Conservation (phyloP, 2,888 invertebrate genomes). For the Masnerella sp. region DNA sequence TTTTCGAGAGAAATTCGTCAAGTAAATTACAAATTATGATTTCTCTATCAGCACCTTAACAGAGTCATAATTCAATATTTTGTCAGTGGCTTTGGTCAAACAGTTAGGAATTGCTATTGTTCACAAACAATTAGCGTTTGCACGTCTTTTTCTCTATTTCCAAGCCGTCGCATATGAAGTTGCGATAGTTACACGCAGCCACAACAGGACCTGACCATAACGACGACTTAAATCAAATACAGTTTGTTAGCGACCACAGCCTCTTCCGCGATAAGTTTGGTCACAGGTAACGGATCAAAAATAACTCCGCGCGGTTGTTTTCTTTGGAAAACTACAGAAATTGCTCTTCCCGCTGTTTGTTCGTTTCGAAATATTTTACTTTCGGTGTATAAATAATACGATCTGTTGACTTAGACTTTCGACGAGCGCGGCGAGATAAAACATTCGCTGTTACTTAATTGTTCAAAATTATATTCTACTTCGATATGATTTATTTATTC, state of each 20-base stretch:
- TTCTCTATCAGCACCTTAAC: no score
- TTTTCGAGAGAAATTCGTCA: no score
- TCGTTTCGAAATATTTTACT: conserved; percentile 2
- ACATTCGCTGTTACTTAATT: no score
- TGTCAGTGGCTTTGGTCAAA: conserved; percentile 32
- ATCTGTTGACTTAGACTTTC: no score
- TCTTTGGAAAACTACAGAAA: conserved; percentile 15
- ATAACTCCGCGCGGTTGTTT: conserved; percentile 14
- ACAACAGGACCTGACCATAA: conserved; percentile 48
- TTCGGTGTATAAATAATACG: background rate
- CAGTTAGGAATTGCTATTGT: conserved; percentile 53
- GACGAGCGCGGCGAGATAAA: no score
- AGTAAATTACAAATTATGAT: no score
- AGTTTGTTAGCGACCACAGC: conserved; percentile 40
- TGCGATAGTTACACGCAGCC: conserved; percentile 29
- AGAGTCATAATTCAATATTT: no score
- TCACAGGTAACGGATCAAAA: conserved; percentile 32
- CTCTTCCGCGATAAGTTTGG: conserved; percentile 54
- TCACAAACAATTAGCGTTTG: conserved; percentile 47
- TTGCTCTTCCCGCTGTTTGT: conserved; percentile 4
- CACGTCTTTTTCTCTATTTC: conserved; percentile 7
- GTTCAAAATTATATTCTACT: no score
- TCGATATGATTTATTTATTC: no score
- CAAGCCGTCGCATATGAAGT: conserved; percentile 9
- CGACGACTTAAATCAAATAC: conserved; percentile 61